Conservation (phyloP, 2,888 invertebrate species). For the Alloplasta piceator region DNA sequence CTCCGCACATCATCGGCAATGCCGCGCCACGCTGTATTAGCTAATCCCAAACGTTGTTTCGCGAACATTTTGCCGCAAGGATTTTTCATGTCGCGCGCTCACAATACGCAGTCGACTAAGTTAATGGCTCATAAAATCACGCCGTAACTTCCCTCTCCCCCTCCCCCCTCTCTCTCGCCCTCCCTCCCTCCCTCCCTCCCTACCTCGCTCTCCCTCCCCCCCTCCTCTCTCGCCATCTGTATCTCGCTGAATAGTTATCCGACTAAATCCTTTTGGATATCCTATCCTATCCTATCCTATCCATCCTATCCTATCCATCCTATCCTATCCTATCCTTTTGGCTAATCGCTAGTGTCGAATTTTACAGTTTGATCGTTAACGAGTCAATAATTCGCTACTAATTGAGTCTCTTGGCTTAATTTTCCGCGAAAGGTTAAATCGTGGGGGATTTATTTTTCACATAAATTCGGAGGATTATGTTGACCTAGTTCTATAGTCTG, state of each 20-base stretch:
- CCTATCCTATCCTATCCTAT: too few relatives aligned
- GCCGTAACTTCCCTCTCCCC: slow-evolving; percentile 62
- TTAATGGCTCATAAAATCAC: slow-evolving; percentile 72
- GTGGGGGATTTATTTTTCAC: too few relatives aligned
- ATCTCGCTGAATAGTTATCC: slow-evolving; percentile 43
- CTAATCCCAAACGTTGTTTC: slow-evolving; percentile 53
- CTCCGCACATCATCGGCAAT: slow-evolving; percentile 18
- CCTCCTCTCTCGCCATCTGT: not conserved
- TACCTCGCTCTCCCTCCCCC: slow-evolving; percentile 3
- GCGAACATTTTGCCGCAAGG: slow-evolving; percentile 21
- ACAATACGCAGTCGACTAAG: slow-evolving; percentile 65
- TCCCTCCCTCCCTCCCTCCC: not conserved
- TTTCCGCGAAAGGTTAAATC: too few relatives aligned
- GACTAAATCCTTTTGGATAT: slow-evolving; percentile 49
- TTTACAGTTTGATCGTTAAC: too few relatives aligned
- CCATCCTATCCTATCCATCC: too few relatives aligned
- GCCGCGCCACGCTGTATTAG: slow-evolving; percentile 37
- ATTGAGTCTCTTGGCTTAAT: too few relatives aligned
- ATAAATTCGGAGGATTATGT: too few relatives aligned
- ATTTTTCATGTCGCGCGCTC: slow-evolving; percentile 64
- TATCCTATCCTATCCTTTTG: too few relatives aligned
- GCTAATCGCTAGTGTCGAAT: too few relatives aligned
- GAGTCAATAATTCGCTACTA: too few relatives aligned
- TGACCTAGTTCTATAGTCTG: too few relatives aligned
- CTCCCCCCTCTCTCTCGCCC: slow-evolving; percentile 36